phyloP scores from a whole-genome alignment of 2,797 vertebrate species.

The Chiroxiphia lanceolata region DNA sequence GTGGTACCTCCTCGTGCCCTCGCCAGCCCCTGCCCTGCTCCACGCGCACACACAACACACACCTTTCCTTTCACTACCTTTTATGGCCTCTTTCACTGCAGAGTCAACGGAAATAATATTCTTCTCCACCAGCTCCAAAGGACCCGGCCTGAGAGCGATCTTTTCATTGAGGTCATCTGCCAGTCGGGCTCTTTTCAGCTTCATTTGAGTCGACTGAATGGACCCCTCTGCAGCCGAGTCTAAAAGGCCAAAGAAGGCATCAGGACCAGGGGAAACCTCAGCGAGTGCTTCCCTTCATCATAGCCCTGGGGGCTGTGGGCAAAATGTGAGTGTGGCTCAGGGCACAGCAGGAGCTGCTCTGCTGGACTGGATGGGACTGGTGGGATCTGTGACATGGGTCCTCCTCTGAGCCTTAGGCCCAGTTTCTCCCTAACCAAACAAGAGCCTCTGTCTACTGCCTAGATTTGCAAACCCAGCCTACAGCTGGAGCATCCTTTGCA shows the following conservation, averaged over 20 bases:
- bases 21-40: neutral
- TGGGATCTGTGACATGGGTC: neutral
- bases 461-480: neutral
- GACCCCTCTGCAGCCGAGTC: slow-evolving; percentile 82
- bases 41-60: neutral
- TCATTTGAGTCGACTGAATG: slow-evolving; percentile 84
- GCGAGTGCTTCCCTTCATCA: neutral
- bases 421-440: neutral
- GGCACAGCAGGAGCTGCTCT: neutral
- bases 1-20: rapidly evolving
- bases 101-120: slow-evolving; percentile 90
- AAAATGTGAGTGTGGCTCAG: neutral
- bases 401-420: neutral
- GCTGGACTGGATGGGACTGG: neutral
- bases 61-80: slow-evolving; percentile 76
- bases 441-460: neutral
- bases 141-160: slow-evolving; percentile 89
- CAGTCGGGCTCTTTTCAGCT: slow-evolving; percentile 89
- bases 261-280: neutral
- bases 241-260: slow-evolving; percentile 67
- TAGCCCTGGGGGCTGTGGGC: neutral
- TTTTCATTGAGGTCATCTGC: slow-evolving; percentile 90
- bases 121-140: slow-evolving; percentile 91
- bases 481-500: neutral
- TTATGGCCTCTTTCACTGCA: slow-evolving; percentile 84